A percentile compares a stretch with the other conserved stretches of the same genome.
Evolutionary conservation across 1,140 invertebrate genomes (phyloP).

Genomic region (Euschistus heros): DNA sequence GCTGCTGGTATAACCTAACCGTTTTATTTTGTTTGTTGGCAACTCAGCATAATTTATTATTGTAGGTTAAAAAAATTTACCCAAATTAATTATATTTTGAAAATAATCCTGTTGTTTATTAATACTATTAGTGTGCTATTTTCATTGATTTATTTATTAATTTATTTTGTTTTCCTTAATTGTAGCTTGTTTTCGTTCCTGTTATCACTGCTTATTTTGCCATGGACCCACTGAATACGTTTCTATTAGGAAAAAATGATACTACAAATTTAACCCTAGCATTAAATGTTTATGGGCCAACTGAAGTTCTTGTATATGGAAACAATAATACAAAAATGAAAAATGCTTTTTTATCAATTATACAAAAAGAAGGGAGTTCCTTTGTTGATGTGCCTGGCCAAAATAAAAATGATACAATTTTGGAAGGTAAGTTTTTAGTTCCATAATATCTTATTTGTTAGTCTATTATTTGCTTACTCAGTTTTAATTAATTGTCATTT

Average conservation of each 20-base stretch:
- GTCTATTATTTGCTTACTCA: too few relatives aligned
- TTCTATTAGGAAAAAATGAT: neutral
- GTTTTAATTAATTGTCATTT: too few relatives aligned
- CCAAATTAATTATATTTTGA: neutral
- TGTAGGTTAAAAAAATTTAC: neutral
- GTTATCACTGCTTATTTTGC: neutral
- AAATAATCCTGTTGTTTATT: neutral
- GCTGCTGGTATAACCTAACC: too few relatives aligned
- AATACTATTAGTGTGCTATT: neutral
- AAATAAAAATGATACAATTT: neutral
- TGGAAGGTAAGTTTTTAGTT: neutral
- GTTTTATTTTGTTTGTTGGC: too few relatives aligned
- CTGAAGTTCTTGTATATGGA: slow-evolving; percentile 15
- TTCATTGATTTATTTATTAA: too few relatives aligned
- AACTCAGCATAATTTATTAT: too few relatives aligned
- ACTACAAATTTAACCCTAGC: neutral
- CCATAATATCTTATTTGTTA: too few relatives aligned
- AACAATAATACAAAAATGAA: slow-evolving; percentile 1
- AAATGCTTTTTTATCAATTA: slow-evolving; percentile 7
- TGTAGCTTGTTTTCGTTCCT: neutral
- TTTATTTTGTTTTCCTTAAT: neutral
- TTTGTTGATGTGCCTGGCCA: neutral
- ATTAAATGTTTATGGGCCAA: slow-evolving; percentile 18
- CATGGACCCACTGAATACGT: neutral
- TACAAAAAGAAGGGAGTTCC: slow-evolving; percentile 1